Base-by-base conservation (phyloP, 2,888 invertebrate genomes). In the Xanthorhoe spadicearia region DNA sequence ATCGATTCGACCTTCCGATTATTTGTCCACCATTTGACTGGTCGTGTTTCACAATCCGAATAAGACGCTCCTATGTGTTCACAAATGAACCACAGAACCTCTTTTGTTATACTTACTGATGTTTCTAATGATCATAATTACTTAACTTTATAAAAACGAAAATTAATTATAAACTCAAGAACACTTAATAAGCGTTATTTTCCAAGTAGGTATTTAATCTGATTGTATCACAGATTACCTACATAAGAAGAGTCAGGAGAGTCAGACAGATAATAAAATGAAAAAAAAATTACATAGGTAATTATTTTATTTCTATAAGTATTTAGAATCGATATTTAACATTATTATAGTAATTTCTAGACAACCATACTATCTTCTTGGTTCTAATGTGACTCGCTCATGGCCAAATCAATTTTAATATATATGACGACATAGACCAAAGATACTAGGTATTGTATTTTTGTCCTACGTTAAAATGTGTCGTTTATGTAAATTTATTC, bases 1-100 rank as follows among this genome's bases (percentile, higher is more conserved):
- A 69, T 61, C 66, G 60, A 63, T 69, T 58, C 66, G 75, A 74
- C 80, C 80, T 79, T 77, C 70, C 66, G 62, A 61, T 77, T 68
- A 70, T 80, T 80, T 78, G 75, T 71, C 69, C 58, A 68, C 64
- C 54, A 51, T 61, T 64, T 64, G 59, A 61, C 64, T 62, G 69
- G 70, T 59, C 69, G 68, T 32, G 13, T 78, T 76, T 76, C 71
- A 69, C 67, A 77, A 77, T 63, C 43, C 64, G 56, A 61, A 72
- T 62, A 71, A 70, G 64, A 67, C 73, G 58, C 71, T 61, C 66
- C 64, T 66, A 66, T 62, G 57, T 72, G 62, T 48, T 69, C 66
- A 68, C 63, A 62, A 68, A 71, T 69, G 55, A 73, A 69, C 74
- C 62, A 51, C 66, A 69, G 59, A 64, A 50, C 43, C 18, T 66